These are phyloP conservation scores for Hiodon tergisus DNA, from an alignment of 2,113 vertebrate species.

Conservation along the genomic window DNA sequence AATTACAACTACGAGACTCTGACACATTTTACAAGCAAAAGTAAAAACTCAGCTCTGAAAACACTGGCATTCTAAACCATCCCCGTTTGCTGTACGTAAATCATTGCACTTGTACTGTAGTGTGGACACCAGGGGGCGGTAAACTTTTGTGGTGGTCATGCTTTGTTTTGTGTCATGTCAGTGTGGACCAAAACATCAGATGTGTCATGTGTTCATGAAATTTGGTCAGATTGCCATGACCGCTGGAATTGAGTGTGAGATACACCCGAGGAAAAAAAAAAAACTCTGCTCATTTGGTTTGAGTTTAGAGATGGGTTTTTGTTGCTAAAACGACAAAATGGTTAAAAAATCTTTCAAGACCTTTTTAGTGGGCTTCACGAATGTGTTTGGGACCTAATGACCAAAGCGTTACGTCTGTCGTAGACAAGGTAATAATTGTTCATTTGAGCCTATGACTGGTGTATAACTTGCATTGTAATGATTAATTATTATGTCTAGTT, in stretches of 20 bases:
- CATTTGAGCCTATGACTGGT: conserved; percentile 10
- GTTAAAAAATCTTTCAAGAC: no score
- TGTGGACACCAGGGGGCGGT: conserved; percentile 9
- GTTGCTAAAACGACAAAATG: no score
- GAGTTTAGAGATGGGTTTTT: not conserved
- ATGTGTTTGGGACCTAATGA: conserved; percentile 15
- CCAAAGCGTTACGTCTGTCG: conserved; percentile 19
- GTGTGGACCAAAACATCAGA: conserved; percentile 18
- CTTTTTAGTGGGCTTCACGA: not conserved
- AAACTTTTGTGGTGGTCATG: not conserved
- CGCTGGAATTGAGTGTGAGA: conserved; percentile 3
- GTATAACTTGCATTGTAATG: not conserved
- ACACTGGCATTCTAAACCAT: not conserved
- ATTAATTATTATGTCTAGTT: conserved; percentile 3
- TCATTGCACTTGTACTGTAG: conserved; percentile 5
- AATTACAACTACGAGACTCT: not conserved
- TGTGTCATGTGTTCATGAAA: not conserved
- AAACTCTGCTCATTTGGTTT: not conserved
- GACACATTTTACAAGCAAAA: not conserved
- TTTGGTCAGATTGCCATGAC: not conserved
- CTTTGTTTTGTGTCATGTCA: conserved; percentile 18
- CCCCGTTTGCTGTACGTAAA: not conserved
- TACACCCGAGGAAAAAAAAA: not conserved
- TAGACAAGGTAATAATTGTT: conserved; percentile 14
- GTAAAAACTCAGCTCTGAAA: not conserved